phyloP scores from a whole-genome alignment of 2,113 vertebrate species.

The Forbesichthys papilliferus region DNA sequence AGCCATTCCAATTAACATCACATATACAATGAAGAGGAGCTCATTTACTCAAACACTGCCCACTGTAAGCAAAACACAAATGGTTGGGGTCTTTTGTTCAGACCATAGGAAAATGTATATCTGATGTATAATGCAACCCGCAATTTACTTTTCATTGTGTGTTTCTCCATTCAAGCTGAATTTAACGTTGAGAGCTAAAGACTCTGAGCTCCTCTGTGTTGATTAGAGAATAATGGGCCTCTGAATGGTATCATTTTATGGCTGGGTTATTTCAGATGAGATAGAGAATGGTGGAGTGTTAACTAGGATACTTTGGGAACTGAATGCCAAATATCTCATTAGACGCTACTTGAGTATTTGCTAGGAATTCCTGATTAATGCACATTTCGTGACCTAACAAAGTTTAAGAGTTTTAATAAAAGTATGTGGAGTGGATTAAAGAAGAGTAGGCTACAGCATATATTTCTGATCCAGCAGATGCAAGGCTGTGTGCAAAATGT shows the following conservation, averaged over 20 bases:
- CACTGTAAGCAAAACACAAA: not conserved
- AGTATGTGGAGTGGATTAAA: not conserved
- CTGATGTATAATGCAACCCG: not conserved
- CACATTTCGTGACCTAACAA: not conserved
- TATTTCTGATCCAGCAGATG: not conserved
- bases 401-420: not conserved
- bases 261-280: conserved; percentile 66
- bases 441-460: not conserved
- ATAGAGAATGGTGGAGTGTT: conserved; percentile 30
- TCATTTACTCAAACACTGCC: not conserved
- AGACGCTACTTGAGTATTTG: conserved; percentile 20
- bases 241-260: conserved; percentile 70
- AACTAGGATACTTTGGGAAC: conserved; percentile 33
- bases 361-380: conserved; percentile 9
- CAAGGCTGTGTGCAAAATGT: too few relatives aligned
- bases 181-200: conserved; percentile 38
- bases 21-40: not conserved
- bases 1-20: not conserved
- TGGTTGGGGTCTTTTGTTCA: conserved; percentile 23
- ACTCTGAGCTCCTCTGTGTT: conserved; percentile 50
- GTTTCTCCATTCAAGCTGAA: conserved; percentile 47
- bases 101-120: not conserved
- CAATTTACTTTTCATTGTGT: conserved; percentile 41
- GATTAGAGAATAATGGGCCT: conserved; percentile 64
- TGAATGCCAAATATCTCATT: conserved; percentile 39